Evolutionary conservation across 2,113 vertebrate species (phyloP).

Genomic region (Chauna torquata): DNA sequence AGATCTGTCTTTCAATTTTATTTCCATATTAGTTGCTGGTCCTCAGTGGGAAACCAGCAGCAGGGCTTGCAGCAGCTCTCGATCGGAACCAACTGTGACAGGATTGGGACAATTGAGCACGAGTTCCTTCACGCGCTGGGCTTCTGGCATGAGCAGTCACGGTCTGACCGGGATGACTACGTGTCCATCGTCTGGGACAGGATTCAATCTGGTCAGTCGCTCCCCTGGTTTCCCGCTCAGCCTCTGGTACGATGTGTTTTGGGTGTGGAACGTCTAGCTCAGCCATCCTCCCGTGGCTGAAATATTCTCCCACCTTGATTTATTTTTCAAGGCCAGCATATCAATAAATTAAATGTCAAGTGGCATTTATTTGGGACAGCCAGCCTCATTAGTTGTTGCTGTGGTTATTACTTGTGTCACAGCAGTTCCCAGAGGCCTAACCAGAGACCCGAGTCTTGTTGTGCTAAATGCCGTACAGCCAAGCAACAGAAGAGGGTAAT

Average conservation of each 20-base stretch:
- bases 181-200: slow-evolving; percentile 84
- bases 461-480: not conserved
- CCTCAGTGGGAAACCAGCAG: slow-evolving; percentile 83
- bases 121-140: slow-evolving; percentile 91
- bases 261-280: not conserved
- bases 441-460: not conserved
- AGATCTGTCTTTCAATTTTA: not conserved
- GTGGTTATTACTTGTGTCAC: not conserved
- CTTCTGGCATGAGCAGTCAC: slow-evolving; percentile 93
- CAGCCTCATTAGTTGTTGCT: not conserved
- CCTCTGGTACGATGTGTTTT: not conserved
- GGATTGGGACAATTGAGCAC: slow-evolving; percentile 82
- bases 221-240: not conserved
- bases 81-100: slow-evolving; percentile 84
- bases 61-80: slow-evolving; percentile 84
- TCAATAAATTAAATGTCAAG: not conserved
- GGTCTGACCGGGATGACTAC: slow-evolving; percentile 87
- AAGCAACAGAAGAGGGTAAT: not conserved
- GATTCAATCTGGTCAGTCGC: slow-evolving; percentile 78
- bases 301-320: not conserved
- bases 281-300: not conserved
- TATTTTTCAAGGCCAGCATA: not conserved
- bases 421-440: not conserved
- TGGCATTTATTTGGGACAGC: not conserved
- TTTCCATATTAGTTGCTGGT: slow-evolving; percentile 85